phyloP scores from a whole-genome alignment of 2,888 invertebrate genomes.

The Xylota sylvarum region DNA sequence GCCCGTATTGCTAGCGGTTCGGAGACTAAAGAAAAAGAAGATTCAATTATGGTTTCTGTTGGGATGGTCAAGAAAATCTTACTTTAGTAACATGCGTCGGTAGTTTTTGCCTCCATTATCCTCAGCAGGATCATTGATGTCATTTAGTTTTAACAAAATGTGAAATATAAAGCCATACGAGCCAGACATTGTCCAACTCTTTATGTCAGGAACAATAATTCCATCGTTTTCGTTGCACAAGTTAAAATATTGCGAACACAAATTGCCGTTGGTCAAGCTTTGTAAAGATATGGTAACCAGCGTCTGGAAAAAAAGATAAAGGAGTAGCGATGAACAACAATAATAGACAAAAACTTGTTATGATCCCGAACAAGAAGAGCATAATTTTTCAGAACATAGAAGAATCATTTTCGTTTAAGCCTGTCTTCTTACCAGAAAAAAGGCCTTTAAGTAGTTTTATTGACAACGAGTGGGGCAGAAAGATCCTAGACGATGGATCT shows the following conservation, averaged over 20 bases:
- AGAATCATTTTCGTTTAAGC: too few species aligned
- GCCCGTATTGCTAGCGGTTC: constrained; percentile 86
- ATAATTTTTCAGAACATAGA: too few species aligned
- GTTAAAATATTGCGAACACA: constrained; percentile 86
- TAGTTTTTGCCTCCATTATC: constrained; percentile 78
- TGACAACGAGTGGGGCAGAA: too few species aligned
- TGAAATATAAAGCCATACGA: constrained; percentile 87
- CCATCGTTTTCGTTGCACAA: constrained; percentile 85
- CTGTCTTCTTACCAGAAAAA: too few species aligned
- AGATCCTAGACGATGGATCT: too few species aligned
- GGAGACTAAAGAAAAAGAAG: constrained; percentile 83
- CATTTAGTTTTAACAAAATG: constrained; percentile 86
- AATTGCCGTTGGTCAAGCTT: constrained; percentile 82
- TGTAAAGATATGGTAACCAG: constrained; percentile 83
- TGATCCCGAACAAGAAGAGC: too few species aligned
- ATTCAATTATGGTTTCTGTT: not conserved
- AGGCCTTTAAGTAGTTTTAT: too few species aligned
- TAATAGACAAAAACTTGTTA: too few species aligned
- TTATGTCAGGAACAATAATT: constrained; percentile 86
- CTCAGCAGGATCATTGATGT: constrained; percentile 74
- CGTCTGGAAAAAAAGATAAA: constrained; percentile 79
- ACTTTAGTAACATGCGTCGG: constrained; percentile 85
- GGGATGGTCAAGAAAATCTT: not conserved
- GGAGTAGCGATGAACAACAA: not conserved
- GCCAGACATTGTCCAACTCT: constrained; percentile 86